phyloP scores from a whole-genome alignment of 2,113 vertebrate species.

The Corythornis vintsioides region DNA sequence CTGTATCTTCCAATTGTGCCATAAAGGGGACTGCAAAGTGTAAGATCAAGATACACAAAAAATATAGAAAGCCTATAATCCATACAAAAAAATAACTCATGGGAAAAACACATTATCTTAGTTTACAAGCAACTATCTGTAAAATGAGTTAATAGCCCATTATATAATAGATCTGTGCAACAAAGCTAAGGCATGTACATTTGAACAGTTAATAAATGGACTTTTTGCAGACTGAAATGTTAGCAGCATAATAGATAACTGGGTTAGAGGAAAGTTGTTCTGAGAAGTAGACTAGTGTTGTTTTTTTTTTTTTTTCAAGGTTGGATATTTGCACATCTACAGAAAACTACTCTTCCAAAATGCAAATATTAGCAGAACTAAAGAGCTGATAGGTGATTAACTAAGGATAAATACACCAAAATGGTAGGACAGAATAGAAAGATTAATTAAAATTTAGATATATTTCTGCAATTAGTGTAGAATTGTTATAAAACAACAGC shows the following conservation, averaged over 20 bases:
- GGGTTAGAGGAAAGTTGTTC: not conserved
- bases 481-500: not conserved
- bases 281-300: not conserved
- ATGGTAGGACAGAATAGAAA: not conserved
- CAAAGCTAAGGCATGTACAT: constrained; percentile 13
- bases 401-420: not conserved
- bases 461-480: not conserved
- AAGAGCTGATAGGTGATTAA: not conserved
- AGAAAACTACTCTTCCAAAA: not conserved
- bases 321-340: not conserved
- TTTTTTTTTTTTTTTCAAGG: not conserved
- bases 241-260: not conserved
- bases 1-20: not conserved
- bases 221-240: not conserved
- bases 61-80: not conserved
- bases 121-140: constrained; percentile 44
- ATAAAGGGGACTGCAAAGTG: not conserved
- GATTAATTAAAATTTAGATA: not conserved
- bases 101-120: not conserved
- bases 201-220: constrained; percentile 26
- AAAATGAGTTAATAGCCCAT: constrained; percentile 36
- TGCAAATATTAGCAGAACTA: not conserved
- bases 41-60: not conserved
- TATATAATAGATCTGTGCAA: not conserved
- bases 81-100: not conserved